Percentiles rank a stretch among this genome's conserved stretches.
These are phyloP conservation scores for Spisula subtruncata DNA, from an alignment of 2,888 invertebrate species.

Conservation along the genomic window DNA sequence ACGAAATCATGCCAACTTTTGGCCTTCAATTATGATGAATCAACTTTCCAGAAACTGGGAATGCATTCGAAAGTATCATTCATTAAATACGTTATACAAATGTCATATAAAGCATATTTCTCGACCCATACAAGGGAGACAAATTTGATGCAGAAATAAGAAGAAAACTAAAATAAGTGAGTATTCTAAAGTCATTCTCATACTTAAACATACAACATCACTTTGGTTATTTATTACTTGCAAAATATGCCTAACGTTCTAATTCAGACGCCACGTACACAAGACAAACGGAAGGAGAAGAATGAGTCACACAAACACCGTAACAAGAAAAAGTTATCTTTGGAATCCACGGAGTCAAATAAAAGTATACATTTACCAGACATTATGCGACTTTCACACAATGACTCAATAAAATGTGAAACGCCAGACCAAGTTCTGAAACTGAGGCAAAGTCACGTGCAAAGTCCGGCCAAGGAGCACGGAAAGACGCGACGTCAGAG, in stretches of 20 bases:
- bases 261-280: not conserved
- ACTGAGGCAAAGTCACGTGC: slow-evolving; percentile 32
- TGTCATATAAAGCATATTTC: not conserved
- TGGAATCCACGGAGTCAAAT: slow-evolving; percentile 18
- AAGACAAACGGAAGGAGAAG: slow-evolving; percentile 25
- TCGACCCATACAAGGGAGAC: not conserved
- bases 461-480: slow-evolving; percentile 38
- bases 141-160: not conserved
- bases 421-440: slow-evolving; percentile 37
- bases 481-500: not conserved
- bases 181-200: too few species aligned
- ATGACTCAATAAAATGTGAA: slow-evolving; percentile 44
- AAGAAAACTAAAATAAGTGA: too few species aligned
- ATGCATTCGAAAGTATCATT: too few species aligned
- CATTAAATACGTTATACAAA: too few species aligned
- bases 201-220: too few species aligned
- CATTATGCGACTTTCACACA: slow-evolving; percentile 36
- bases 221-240: too few species aligned
- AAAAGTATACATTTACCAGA: slow-evolving; percentile 44
- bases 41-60: too few species aligned
- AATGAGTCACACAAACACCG: not conserved
- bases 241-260: not conserved
- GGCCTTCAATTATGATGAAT: too few species aligned
- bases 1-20: too few species aligned
- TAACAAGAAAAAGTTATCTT: slow-evolving; percentile 39